A percentile compares a stretch with the other conserved stretches of the same genome.
Evolutionary conservation across 2,797 vertebrate genomes (phyloP).

Genomic region (Synanceia verrucosa): DNA sequence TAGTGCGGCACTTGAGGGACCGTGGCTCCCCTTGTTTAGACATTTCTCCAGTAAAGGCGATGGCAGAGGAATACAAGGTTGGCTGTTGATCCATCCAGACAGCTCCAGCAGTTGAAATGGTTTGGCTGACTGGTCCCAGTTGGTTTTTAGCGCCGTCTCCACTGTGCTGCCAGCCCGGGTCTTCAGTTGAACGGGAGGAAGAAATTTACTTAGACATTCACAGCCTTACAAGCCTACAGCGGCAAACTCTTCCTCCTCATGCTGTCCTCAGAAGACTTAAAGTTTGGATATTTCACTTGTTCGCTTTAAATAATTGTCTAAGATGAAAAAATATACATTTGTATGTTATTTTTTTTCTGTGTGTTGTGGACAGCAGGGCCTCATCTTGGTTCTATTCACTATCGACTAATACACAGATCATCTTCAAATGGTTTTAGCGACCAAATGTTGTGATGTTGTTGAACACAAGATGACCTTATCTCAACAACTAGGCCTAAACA

Average conservation of each 20-base stretch:
- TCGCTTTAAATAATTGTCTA: not conserved
- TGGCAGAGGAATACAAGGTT: conserved; percentile 51
- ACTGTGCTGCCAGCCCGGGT: conserved; percentile 58
- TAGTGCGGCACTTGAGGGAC: conserved; percentile 68
- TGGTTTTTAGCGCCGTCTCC: conserved; percentile 53
- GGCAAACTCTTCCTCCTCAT: conserved; percentile 25
- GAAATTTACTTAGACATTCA: conserved; percentile 56
- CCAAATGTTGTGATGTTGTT: no score
- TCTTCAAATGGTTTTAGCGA: no score
- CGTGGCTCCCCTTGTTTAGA: conserved; percentile 49
- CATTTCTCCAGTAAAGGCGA: conserved; percentile 54
- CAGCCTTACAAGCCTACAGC: conserved; percentile 32
- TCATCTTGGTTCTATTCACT: no score
- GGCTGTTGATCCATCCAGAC: conserved; percentile 69
- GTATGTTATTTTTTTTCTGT: not conserved
- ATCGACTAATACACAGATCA: no score
- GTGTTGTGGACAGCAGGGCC: not conserved
- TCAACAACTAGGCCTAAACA: no score
- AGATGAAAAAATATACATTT: not conserved
- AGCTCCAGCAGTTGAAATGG: conserved; percentile 70
- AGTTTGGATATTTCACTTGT: conserved; percentile 9
- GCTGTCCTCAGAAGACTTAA: not conserved
- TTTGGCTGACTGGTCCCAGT: conserved; percentile 74
- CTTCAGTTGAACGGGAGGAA: conserved; percentile 41
- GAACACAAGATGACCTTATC: no score